Conservation (phyloP, 2,113 vertebrate species). For the Petroica traversi region DNA sequence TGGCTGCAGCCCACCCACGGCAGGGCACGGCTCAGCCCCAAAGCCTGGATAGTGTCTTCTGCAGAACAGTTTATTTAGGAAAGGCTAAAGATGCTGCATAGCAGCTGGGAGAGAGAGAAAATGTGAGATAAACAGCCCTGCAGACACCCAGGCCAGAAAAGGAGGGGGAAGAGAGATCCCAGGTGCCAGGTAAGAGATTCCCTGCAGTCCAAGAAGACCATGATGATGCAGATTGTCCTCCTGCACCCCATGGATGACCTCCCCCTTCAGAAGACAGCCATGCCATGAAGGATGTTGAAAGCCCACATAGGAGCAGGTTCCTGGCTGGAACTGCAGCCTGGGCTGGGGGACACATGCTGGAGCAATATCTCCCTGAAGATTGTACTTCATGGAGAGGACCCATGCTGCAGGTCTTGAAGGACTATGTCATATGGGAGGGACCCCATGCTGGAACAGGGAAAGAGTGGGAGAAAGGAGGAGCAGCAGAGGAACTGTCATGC, state of each 20-base stretch:
- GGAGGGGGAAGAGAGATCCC: background rate
- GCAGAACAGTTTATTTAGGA: fast-evolving
- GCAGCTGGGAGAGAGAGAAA: background rate
- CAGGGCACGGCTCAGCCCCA: fast-evolving
- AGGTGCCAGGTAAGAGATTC: background rate
- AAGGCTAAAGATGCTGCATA: background rate
- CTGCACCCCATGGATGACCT: background rate
- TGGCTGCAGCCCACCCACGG: fast-evolving
- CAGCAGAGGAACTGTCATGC: background rate
- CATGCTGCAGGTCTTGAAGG: background rate
- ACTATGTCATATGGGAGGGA: background rate
- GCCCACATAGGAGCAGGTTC: background rate
- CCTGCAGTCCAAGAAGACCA: background rate
- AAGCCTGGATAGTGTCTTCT: background rate
- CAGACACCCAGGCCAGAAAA: background rate
- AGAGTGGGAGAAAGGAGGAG: background rate
- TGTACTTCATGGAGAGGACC: background rate
- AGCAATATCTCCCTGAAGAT: background rate
- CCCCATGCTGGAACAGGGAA: background rate
- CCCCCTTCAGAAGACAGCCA: background rate
- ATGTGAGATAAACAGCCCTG: too few species aligned
- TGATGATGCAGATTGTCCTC: background rate
- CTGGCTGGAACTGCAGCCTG: background rate
- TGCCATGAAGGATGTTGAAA: background rate
- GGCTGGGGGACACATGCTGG: background rate